Evolutionary conservation across 1,140 invertebrate genomes (phyloP), one percentile per base, ranked within the genome.

Genomic region (Drosophila pallidifrons): DNA sequence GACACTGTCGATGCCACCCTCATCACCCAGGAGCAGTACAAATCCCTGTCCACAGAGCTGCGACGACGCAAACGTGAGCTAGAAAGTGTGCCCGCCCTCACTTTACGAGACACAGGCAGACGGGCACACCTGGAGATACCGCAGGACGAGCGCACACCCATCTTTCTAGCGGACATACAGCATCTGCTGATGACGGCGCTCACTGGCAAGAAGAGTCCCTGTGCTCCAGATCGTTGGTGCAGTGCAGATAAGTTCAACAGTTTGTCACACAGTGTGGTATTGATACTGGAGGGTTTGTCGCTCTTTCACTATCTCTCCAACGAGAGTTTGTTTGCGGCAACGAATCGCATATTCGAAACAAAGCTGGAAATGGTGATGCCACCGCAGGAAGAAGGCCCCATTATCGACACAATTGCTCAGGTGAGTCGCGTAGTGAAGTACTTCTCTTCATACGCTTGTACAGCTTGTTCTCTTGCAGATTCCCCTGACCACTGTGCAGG

Each of bases 151-250:
- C 94, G 96, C 75, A 94, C 96, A 51, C 97, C 97, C 6, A 93
- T 98, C 73, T 96, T 97, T 88, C 93, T 97, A 0, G 95, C 95
- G 45, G 97, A 98, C 92, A 91, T 98, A 63, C 97, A 98, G 91
- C 95, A 98, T 93, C 93, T 98, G 54, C 82, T 98, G 3, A 92
- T 98, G 80, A 96, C 96, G 91, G 96, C 96, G 1, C 91, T 97
- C 61, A 93, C 96, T 52, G 96, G 95, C 4, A 94, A 96, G 77
- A 92, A 95, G 38, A 95, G 96, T 49, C 95, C 96, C 16, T 95
- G 95, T 65, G 89, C 93, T 47, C 94, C 95, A 13, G 93, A 94
- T 25, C 94, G 97, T 75, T 98, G 97, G 97, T 98, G 97, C 93
- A 92, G 93, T 13, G 91, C 98, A 11, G 95, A 97, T 55, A 96